phyloP scores from a whole-genome alignment of 2,888 invertebrate species.

The Ormyrus thymus region DNA sequence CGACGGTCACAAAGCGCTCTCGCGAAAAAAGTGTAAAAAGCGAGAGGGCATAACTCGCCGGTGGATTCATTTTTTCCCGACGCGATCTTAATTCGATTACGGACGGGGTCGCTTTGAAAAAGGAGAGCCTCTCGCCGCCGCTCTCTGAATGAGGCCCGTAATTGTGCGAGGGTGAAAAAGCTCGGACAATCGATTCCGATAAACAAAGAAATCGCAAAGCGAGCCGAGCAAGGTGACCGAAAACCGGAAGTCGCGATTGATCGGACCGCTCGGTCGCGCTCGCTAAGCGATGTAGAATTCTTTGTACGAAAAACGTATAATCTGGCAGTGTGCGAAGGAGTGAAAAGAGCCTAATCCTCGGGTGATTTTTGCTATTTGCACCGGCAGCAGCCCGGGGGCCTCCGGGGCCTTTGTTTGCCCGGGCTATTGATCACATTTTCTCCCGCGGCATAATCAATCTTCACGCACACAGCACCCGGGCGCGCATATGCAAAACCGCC shows the following conservation, averaged over 20 bases:
- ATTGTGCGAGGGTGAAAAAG: constrained; percentile 53
- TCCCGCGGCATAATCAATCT: constrained; percentile 74
- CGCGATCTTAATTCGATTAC: constrained; percentile 56
- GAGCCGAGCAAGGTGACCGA: constrained; percentile 59
- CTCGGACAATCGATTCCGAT: constrained; percentile 44
- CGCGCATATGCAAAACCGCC: constrained; percentile 50
- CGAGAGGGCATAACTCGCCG: constrained; percentile 6
- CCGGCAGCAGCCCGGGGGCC: constrained; percentile 59
- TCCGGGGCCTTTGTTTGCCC: constrained; percentile 68
- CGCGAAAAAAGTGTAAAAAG: constrained; percentile 31
- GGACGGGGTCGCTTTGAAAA: not conserved
- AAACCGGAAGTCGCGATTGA: constrained; percentile 66
- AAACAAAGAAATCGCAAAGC: constrained; percentile 43
- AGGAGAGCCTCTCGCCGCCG: not conserved
- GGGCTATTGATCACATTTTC: constrained; percentile 75
- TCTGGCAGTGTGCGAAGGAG: constrained; percentile 14
- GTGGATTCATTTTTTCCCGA: constrained; percentile 42
- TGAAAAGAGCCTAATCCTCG: constrained; percentile 61
- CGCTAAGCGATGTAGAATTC: constrained; percentile 3
- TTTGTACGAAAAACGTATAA: constrained; percentile 32
- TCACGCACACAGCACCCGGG: constrained; percentile 64
- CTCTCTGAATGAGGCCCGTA: constrained; percentile 34
- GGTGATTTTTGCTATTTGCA: constrained; percentile 73
- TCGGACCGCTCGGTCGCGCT: constrained; percentile 49
- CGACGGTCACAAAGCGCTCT: constrained; percentile 5